Conservation (phyloP, 1,140 invertebrate genomes). For the Pristionchus pacificus region DNA sequence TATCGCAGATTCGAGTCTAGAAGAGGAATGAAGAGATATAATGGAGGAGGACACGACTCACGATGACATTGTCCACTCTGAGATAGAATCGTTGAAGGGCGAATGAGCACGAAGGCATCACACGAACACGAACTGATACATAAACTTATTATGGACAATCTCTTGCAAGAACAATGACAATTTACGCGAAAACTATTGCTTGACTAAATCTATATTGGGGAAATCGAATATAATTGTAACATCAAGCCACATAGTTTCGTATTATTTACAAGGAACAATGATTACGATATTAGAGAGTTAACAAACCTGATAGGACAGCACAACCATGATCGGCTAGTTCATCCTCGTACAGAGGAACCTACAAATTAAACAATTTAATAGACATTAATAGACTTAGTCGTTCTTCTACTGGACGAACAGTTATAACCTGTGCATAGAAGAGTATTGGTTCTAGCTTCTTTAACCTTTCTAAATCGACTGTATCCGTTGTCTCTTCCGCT, state of each 20-base stretch:
- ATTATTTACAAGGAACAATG: no score
- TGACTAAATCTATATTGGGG: no score
- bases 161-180: no score
- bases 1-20: slow-evolving; percentile 73
- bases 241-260: no score
- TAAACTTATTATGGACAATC: no score
- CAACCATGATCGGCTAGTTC: slow-evolving; percentile 96
- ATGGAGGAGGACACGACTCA: slow-evolving; percentile 57
- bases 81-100: slow-evolving; percentile 84
- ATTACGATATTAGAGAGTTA: neutral
- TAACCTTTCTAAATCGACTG: slow-evolving; percentile 83
- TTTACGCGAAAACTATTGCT: no score
- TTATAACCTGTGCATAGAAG: neutral
- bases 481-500: slow-evolving; percentile 66
- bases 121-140: slow-evolving; percentile 69
- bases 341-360: slow-evolving; percentile 91
- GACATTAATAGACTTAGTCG: neutral
- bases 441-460: slow-evolving; percentile 84
- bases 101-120: slow-evolving; percentile 90
- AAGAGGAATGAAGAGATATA: slow-evolving; percentile 8
- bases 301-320: slow-evolving; percentile 63
- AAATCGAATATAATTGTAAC: no score
- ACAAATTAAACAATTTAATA: slow-evolving; percentile 74
- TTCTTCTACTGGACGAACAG: neutral
- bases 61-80: slow-evolving; percentile 84